phyloP scores from a whole-genome alignment of 1,140 invertebrate genomes.

The Ericerus pela region DNA sequence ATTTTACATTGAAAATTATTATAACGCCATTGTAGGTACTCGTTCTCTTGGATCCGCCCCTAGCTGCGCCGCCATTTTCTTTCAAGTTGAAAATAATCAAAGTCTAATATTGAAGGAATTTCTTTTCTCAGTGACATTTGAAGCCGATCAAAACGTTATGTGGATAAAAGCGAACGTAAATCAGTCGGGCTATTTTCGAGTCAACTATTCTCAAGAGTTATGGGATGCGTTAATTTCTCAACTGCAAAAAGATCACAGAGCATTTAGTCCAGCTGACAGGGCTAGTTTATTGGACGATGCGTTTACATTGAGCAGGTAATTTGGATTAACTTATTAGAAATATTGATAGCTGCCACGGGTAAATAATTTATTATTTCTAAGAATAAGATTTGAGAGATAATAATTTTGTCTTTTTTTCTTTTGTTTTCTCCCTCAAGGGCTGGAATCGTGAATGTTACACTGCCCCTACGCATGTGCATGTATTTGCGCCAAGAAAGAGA shows the following conservation, averaged over 20 bases:
- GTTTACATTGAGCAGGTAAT: constrained; percentile 52
- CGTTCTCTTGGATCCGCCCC: too few species aligned
- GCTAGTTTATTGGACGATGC: constrained; percentile 62
- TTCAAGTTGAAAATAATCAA: background rate
- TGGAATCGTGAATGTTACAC: constrained; percentile 47
- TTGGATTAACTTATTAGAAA: background rate
- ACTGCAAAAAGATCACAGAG: constrained; percentile 47
- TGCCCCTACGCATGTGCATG: constrained; percentile 48
- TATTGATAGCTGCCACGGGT: constrained; percentile 16
- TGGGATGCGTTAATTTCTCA: constrained; percentile 57
- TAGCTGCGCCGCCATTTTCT: background rate
- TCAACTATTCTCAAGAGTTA: constrained; percentile 62
- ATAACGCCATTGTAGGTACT: too few species aligned
- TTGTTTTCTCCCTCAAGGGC: constrained; percentile 38
- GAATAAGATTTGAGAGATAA: background rate
- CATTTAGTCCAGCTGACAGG: constrained; percentile 52
- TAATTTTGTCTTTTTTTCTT: too few species aligned
- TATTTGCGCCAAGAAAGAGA: constrained; percentile 56
- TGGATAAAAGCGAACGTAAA: constrained; percentile 82
- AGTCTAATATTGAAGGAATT: background rate
- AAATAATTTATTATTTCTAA: too few species aligned
- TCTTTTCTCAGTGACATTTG: constrained; percentile 42
- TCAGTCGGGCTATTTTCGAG: constrained; percentile 71
- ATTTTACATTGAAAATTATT: too few species aligned
- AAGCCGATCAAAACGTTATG: constrained; percentile 41